phyloP scores from a whole-genome alignment of 2,888 invertebrate genomes.

The Abrostola tripartita region DNA sequence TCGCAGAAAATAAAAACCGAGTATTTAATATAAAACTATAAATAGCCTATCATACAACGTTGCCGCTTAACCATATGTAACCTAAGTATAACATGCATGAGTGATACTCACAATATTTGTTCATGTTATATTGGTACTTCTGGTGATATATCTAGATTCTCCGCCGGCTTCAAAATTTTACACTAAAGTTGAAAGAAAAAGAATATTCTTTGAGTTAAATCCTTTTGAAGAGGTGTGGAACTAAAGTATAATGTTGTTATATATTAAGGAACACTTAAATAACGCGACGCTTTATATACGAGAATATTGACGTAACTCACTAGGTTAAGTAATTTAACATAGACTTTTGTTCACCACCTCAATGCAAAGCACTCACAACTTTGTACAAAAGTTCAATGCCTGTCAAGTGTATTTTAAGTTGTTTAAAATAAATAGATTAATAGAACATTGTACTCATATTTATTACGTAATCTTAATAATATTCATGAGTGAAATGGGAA shows the following conservation, averaged over 20 bases:
- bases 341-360: constrained; percentile 58
- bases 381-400: constrained; percentile 84
- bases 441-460: constrained; percentile 26
- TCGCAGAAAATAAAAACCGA: constrained; percentile 12
- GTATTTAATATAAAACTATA: constrained; percentile 11
- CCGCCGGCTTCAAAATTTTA: constrained; percentile 72
- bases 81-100: constrained; percentile 48
- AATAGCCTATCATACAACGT: constrained; percentile 7
- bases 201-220: constrained; percentile 56
- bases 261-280: constrained; percentile 5
- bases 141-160: constrained; percentile 67
- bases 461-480: constrained; percentile 35
- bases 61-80: constrained; percentile 9
- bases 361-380: constrained; percentile 71
- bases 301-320: constrained; percentile 8
- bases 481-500: constrained; percentile 17
- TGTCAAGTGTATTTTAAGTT: constrained; percentile 46
- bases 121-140: constrained; percentile 73
- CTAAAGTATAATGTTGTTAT: constrained; percentile 38
- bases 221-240: constrained; percentile 54
- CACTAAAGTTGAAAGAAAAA: constrained; percentile 78
- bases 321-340: constrained; percentile 21
- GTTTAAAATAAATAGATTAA: not conserved
- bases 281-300: constrained; percentile 10
- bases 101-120: constrained; percentile 77